phyloP scores from a whole-genome alignment of 2,888 invertebrate genomes.

The Pardosa pseudoannulata region DNA sequence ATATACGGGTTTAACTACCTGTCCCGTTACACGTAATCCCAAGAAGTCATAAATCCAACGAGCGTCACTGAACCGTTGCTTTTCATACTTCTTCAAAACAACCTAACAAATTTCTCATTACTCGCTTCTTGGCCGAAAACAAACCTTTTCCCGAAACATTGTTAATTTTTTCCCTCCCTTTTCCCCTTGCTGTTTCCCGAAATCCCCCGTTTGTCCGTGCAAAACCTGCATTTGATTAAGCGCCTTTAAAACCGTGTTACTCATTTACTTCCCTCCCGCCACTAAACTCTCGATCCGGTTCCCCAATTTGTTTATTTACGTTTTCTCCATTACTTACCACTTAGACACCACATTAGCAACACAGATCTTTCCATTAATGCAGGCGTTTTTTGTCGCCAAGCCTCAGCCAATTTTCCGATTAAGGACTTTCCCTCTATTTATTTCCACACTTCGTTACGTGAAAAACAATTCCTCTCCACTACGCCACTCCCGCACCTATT shows the following conservation, averaged over 20 bases:
- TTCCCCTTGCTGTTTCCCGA: neutral
- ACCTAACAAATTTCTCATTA: neutral
- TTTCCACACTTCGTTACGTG: slow-evolving; percentile 14
- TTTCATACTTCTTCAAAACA: no score
- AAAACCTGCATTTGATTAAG: slow-evolving; percentile 13
- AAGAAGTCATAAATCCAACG: no score
- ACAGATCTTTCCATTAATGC: slow-evolving; percentile 7
- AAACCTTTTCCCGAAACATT: neutral
- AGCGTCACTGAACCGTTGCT: no score
- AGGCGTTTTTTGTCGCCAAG: slow-evolving; percentile 5
- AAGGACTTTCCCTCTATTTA: slow-evolving; percentile 5
- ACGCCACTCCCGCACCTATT: neutral
- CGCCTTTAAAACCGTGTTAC: slow-evolving; percentile 2
- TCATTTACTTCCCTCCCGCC: neutral
- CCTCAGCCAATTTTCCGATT: slow-evolving; percentile 16
- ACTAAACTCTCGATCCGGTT: neutral
- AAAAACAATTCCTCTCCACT: neutral
- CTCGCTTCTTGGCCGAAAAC: neutral
- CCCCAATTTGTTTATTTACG: slow-evolving; percentile 5
- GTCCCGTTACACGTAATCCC: no score
- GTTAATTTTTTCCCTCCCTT: no score
- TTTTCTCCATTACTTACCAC: slow-evolving; percentile 9
- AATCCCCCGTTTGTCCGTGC: neutral
- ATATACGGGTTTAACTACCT: no score
- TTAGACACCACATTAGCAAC: slow-evolving; percentile 10